Evolutionary conservation across 2,888 invertebrate species (phyloP).

Genomic region (Rhagonycha lutea): DNA sequence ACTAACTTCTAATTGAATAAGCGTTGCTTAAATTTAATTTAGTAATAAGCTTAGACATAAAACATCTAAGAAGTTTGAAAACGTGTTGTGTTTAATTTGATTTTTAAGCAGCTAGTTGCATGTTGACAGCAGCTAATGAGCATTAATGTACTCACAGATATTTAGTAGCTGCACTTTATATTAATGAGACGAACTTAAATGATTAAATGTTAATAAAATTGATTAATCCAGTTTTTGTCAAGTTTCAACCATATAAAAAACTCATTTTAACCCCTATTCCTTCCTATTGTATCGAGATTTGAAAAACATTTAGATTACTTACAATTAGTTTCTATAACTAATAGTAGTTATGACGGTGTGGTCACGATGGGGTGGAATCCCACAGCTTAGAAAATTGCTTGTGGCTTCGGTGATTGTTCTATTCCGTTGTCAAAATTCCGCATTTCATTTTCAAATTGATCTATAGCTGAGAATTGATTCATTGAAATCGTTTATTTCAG

Average conservation of each 20-base stretch:
- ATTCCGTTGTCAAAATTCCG: slow-evolving; percentile 31
- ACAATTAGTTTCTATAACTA: background rate
- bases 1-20: background rate
- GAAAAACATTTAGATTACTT: background rate
- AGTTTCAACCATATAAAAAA: background rate
- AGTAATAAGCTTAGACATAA: slow-evolving; percentile 21
- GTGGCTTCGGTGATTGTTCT: slow-evolving; percentile 27
- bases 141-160: slow-evolving; percentile 1
- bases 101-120: slow-evolving; percentile 24
- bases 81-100: slow-evolving; percentile 32
- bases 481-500: slow-evolving; percentile 38
- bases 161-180: slow-evolving; percentile 2
- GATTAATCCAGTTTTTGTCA: background rate
- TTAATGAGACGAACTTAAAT: slow-evolving; percentile 5
- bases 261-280: background rate
- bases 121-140: slow-evolving; percentile 8
- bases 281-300: background rate
- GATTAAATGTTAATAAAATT: background rate
- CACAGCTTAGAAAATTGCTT: slow-evolving; percentile 28
- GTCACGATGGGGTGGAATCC: slow-evolving; percentile 20
- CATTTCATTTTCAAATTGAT: slow-evolving; percentile 36
- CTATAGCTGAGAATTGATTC: slow-evolving; percentile 39
- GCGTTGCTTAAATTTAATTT: slow-evolving; percentile 17
- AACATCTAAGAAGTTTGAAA: slow-evolving; percentile 18
- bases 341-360: background rate